These are phyloP conservation scores for Capromys pilorides DNA, from an alignment of 2,797 vertebrate species.

Conservation along the genomic window DNA sequence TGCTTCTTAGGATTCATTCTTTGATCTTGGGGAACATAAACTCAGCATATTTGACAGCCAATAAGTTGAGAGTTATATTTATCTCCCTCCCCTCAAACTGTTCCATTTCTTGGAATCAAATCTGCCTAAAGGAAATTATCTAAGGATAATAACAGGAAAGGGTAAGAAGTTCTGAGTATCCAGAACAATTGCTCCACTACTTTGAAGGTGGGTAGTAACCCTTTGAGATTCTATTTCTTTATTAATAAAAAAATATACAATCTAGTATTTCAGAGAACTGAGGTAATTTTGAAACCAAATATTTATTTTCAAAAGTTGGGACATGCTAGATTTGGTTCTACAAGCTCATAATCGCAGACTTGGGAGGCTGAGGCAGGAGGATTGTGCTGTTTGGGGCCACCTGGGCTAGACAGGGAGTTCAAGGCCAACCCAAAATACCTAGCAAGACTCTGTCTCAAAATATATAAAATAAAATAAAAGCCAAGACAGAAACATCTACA, in stretches of 20 bases:
- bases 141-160: not conserved
- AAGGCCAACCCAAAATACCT: not conserved
- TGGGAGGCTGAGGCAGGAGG: not conserved
- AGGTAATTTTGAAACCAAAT: not conserved
- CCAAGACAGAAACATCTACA: not conserved
- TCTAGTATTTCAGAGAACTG: constrained; percentile 3
- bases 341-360: not conserved
- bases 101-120: not conserved
- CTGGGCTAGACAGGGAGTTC: not conserved
- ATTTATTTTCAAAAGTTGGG: not conserved
- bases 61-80: not conserved
- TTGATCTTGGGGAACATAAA: not conserved
- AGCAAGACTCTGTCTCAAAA: not conserved
- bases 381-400: not conserved
- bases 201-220: not conserved
- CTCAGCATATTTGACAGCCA: not conserved
- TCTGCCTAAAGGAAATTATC: not conserved
- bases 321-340: not conserved
- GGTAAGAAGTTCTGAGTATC: not conserved
- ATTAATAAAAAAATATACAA: not conserved
- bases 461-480: not conserved
- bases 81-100: not conserved
- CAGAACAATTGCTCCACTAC: not conserved
- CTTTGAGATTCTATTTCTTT: not conserved
- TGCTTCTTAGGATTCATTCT: not conserved